Percentiles rank a stretch among this genome's conserved stretches.
These are phyloP conservation scores for Oreohelix idahoensis DNA, from an alignment of 1,140 invertebrate species.

Conservation along the genomic window DNA sequence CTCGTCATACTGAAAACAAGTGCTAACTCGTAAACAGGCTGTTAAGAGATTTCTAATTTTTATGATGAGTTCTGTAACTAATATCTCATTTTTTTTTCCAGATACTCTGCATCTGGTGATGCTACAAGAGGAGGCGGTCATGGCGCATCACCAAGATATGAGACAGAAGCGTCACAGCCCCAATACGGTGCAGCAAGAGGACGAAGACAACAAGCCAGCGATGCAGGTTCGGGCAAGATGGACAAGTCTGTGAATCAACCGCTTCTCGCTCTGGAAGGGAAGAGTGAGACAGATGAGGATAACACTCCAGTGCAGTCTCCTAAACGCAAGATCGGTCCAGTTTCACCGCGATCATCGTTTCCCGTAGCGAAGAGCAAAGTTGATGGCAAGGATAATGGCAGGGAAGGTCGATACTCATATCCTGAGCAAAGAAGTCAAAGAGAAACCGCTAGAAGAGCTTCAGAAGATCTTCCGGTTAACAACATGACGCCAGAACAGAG, in stretches of 20 bases:
- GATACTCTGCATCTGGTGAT: neutral
- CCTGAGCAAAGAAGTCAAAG: neutral
- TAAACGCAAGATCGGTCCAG: neutral
- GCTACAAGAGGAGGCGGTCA: neutral
- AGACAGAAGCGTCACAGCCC: neutral
- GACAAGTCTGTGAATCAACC: neutral
- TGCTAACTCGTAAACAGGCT: no score
- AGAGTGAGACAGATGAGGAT: neutral
- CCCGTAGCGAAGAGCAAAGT: neutral
- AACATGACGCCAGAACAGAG: neutral
- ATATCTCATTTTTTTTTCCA: neutral
- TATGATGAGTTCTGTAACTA: no score
- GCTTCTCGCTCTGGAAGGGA: slow-evolving; percentile 9
- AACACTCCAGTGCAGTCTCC: neutral
- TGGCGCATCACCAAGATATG: neutral
- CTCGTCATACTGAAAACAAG: no score
- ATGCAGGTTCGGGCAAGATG: neutral
- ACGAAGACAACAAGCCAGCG: neutral
- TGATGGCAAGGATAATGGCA: no score
- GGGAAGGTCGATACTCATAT: neutral
- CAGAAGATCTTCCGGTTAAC: neutral
- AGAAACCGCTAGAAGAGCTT: neutral
- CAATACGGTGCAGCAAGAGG: slow-evolving; percentile 10
- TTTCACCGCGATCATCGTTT: neutral
- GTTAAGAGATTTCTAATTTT: no score